phyloP scores from a whole-genome alignment of 1,140 invertebrate species.

The Reticulitermes speratus region DNA sequence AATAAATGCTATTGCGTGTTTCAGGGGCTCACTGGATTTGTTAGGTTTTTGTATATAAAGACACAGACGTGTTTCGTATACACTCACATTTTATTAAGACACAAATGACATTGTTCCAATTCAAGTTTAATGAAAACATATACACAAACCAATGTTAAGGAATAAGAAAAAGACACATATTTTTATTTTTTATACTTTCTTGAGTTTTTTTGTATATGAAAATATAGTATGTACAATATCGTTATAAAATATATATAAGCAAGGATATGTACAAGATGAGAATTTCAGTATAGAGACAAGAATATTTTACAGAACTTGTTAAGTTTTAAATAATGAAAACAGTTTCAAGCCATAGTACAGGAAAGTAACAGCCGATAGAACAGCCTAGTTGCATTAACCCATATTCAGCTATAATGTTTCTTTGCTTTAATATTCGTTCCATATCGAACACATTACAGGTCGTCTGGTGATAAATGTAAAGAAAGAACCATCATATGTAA shows the following conservation, averaged over 20 bases:
- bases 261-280: constrained; percentile 23
- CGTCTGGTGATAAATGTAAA: background rate
- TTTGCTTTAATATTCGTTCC: no score
- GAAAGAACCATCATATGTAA: background rate
- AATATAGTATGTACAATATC: constrained; percentile 30
- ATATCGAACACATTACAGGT: background rate
- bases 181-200: constrained; percentile 14
- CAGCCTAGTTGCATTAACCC: background rate
- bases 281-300: background rate
- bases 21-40: no score
- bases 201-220: constrained; percentile 20
- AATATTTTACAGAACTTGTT: background rate
- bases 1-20: no score
- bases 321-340: background rate
- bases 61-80: background rate
- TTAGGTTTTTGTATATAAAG: no score
- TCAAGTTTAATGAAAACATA: constrained; percentile 4
- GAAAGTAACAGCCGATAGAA: background rate
- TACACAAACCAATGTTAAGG: background rate
- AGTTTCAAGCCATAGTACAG: background rate
- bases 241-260: constrained; percentile 26
- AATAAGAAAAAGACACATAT: constrained; percentile 22
- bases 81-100: background rate
- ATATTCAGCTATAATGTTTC: no score
- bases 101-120: background rate